A percentile compares a stretch with the other conserved stretches of the same genome.
phyloP scores from a whole-genome alignment of 1,140 invertebrate genomes.

The Drosophila bocqueti region DNA sequence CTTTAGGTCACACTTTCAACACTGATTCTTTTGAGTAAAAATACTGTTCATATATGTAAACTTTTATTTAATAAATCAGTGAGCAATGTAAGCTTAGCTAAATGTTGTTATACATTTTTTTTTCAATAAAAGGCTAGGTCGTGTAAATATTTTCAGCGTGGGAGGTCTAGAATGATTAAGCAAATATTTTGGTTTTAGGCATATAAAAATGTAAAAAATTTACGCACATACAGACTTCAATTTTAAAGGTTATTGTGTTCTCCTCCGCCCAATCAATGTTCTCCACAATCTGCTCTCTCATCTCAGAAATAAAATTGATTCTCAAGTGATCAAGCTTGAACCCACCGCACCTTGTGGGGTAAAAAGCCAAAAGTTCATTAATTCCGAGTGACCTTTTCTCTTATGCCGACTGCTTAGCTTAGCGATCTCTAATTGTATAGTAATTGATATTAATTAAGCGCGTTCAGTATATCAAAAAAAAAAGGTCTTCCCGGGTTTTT shows the following conservation, averaged over 20 bases:
- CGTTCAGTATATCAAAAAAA: slow-evolving; percentile 28
- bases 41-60: background rate
- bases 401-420: slow-evolving; percentile 28
- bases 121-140: background rate
- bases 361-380: slow-evolving; percentile 61
- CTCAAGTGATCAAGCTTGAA: slow-evolving; percentile 33
- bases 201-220: background rate
- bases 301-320: background rate
- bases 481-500: slow-evolving; percentile 10
- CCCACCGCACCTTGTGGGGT: slow-evolving; percentile 31
- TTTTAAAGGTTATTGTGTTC: background rate
- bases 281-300: background rate
- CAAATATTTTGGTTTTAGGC: slow-evolving; percentile 2
- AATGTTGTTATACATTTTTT: background rate
- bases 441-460: slow-evolving; percentile 80
- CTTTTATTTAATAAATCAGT: background rate
- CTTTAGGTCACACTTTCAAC: slow-evolving; percentile 60
- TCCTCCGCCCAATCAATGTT: slow-evolving; percentile 9
- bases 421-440: slow-evolving; percentile 73
- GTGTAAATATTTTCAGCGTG: slow-evolving; percentile 1
- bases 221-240: background rate
- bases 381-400: slow-evolving; percentile 57
- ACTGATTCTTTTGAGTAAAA: no score
- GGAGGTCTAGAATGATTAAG: slow-evolving; percentile 25
- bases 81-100: background rate